Percentiles rank a stretch among this genome's conserved stretches.
These are phyloP conservation scores for Gallinago nigripennis DNA, from an alignment of 2,797 vertebrate genomes.

Conservation along the genomic window DNA sequence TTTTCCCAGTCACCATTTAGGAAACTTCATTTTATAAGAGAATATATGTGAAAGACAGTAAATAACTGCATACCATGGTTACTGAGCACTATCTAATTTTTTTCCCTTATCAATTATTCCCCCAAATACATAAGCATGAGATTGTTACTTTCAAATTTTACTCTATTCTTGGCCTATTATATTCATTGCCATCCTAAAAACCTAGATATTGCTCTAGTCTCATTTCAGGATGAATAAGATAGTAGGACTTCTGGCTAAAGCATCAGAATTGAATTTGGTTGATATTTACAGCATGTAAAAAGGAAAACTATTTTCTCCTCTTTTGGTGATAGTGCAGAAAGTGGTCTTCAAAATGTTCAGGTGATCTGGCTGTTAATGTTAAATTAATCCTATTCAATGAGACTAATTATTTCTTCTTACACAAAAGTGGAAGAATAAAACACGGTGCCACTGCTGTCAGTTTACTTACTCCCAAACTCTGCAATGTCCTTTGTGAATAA, in stretches of 20 bases:
- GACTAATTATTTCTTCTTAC: background rate
- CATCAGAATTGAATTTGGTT: background rate
- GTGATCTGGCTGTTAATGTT: background rate
- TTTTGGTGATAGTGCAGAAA: background rate
- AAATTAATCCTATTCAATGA: background rate
- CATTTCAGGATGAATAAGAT: background rate
- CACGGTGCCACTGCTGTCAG: rapidly evolving
- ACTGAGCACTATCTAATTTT: background rate
- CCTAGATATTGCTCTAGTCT: background rate
- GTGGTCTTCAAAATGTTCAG: background rate
- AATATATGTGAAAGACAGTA: background rate
- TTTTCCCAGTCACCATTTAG: background rate
- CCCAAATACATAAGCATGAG: background rate
- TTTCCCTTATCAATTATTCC: background rate
- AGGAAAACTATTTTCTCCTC: background rate
- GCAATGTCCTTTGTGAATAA: background rate
- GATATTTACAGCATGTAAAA: background rate
- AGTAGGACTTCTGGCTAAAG: background rate
- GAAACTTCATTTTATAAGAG: background rate
- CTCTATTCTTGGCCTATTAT: background rate
- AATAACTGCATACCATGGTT: background rate
- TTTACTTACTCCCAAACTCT: background rate
- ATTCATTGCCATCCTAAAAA: background rate
- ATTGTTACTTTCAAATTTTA: background rate
- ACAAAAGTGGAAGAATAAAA: background rate